Evolutionary conservation across 2,888 invertebrate species (phyloP).

Genomic region (Stictocephala bisonia): DNA sequence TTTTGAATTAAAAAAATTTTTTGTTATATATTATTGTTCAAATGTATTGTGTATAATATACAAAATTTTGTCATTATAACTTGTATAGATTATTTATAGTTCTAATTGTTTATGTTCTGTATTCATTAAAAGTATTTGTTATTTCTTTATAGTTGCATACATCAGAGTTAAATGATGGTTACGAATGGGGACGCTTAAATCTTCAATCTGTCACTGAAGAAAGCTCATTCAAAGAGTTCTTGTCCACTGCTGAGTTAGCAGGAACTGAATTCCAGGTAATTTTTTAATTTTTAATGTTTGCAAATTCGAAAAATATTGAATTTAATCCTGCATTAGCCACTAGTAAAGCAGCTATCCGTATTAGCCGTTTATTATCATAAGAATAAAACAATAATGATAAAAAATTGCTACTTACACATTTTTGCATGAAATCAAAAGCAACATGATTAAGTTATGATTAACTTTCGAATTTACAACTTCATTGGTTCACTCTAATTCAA

Average conservation of each 20-base stretch:
- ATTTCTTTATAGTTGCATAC: constrained; percentile 76
- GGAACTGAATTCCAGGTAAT: constrained; percentile 86
- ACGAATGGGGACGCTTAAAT: constrained; percentile 91
- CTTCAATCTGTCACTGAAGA: constrained; percentile 95
- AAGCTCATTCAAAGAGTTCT: constrained; percentile 95
- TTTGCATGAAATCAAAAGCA: too few species aligned
- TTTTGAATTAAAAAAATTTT: too few species aligned
- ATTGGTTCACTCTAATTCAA: too few species aligned
- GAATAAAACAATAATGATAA: too few species aligned
- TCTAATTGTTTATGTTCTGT: constrained; percentile 28
- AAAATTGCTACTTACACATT: too few species aligned
- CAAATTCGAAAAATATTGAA: not conserved
- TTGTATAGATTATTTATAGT: not conserved
- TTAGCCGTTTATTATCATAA: too few species aligned
- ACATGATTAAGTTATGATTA: too few species aligned
- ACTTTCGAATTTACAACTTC: too few species aligned
- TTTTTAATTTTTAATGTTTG: too few species aligned
- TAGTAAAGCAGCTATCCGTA: too few species aligned
- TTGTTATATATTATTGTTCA: too few species aligned
- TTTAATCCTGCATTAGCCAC: not conserved
- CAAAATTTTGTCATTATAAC: not conserved
- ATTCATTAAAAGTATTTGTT: constrained; percentile 22
- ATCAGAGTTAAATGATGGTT: constrained; percentile 89
- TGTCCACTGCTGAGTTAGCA: constrained; percentile 94
- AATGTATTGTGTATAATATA: too few species aligned